Evolutionary conservation across 1,140 invertebrate species (phyloP), one percentile per base, ranked within the genome.

Genomic region (Bombus pascuorum): DNA sequence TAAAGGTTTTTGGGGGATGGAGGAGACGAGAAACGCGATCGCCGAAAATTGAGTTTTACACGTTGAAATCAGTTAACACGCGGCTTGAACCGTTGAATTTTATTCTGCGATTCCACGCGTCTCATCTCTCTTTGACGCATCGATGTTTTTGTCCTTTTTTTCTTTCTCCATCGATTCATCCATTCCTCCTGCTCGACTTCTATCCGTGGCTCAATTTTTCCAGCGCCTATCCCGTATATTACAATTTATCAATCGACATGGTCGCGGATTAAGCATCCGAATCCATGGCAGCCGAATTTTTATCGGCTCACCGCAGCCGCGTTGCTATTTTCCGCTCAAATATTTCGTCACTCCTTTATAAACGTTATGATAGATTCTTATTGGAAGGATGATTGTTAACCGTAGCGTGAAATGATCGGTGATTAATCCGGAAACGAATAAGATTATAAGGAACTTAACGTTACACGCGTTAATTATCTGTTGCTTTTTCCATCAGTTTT

Each of bases 11-110:
- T n/a, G 10, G 57, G 3, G 25, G 57, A 47, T 15, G 18, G 28
- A n/a, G 47, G 28, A 28, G 5, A 42, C 13, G 71, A 68, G 22
- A 72, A 81, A 53, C 59, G 79, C 78, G 71, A 81, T 65, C 37
- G 39, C 28, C 4, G 73, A 86, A 86, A 86, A 86, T 86, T 86
- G 85, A 83, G 59, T 86, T 86, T 86, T 76, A 82, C 85, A 71
- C 81, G 80, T 62, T 65, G 65, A 77, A 83, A 86, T 86, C 85
- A 76, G 85, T 86, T 86, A 86, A 83, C 65, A 57, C 75, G 18
- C 37, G 28, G 39, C 12, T 28, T 28, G 15, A 39, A 68, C 32
- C 65, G 65, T 42, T 37, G 59, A 70, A 59, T 86, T 86, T 75
- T 72, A 84, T 71, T 37, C n/a, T 12, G 57, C 37, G 47, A 79